phyloP scores from a whole-genome alignment of 2,888 invertebrate genomes.

The Steinernema hermaphroditum region DNA sequence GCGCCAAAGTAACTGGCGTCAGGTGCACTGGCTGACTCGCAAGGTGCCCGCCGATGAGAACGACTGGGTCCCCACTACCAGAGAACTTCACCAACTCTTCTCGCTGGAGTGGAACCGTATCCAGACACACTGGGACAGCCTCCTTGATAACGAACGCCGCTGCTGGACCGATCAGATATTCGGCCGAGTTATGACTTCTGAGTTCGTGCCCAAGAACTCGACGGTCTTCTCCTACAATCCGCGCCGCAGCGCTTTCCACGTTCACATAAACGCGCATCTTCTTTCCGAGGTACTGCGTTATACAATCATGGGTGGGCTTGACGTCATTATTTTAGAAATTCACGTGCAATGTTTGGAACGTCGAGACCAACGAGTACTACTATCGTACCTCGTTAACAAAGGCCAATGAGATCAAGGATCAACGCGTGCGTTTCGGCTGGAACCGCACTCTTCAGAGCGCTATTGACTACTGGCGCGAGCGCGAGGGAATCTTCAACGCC shows the following conservation, averaged over 20 bases:
- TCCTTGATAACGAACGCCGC: slow-evolving; percentile 52
- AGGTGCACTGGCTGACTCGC: slow-evolving; percentile 64
- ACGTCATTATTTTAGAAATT: slow-evolving; percentile 38
- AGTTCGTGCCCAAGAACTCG: slow-evolving; percentile 40
- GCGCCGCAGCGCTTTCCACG: slow-evolving; percentile 46
- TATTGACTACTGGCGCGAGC: slow-evolving; percentile 38
- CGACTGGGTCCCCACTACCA: slow-evolving; percentile 34
- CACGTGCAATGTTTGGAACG: slow-evolving; percentile 57
- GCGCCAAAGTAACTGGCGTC: slow-evolving; percentile 62
- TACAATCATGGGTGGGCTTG: neutral
- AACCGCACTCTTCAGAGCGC: slow-evolving; percentile 34
- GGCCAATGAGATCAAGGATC: slow-evolving; percentile 54
- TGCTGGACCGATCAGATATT: slow-evolving; percentile 56
- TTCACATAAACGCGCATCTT: slow-evolving; percentile 54
- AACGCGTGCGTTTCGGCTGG: slow-evolving; percentile 51
- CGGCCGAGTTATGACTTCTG: slow-evolving; percentile 39
- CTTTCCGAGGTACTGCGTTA: slow-evolving; percentile 55
- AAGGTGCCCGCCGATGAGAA: slow-evolving; percentile 51
- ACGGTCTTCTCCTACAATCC: slow-evolving; percentile 56
- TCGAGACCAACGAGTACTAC: slow-evolving; percentile 54
- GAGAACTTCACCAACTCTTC: slow-evolving; percentile 46
- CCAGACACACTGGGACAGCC: slow-evolving; percentile 54
- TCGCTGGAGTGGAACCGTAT: slow-evolving; percentile 48
- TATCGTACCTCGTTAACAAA: slow-evolving; percentile 60
- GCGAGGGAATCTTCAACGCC: slow-evolving; percentile 50